Conservation (phyloP, 2,888 invertebrate genomes). For the Perizoma flavofasciatum region DNA sequence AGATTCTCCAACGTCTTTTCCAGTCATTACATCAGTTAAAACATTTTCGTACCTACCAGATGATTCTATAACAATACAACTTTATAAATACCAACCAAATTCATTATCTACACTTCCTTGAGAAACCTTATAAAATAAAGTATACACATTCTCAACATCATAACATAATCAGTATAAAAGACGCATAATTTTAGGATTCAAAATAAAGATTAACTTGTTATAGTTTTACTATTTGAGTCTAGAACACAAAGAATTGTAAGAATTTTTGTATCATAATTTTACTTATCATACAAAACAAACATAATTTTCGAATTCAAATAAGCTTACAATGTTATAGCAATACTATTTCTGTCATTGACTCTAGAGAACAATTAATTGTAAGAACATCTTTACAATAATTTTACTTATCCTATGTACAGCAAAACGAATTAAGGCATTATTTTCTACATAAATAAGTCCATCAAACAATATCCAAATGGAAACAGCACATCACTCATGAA, state of each 20-base stretch:
- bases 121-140: constrained; percentile 49
- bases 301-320: constrained; percentile 49
- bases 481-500: constrained; percentile 54
- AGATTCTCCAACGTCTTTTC: too few species aligned
- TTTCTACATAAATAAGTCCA: constrained; percentile 63
- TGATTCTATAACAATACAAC: constrained; percentile 7
- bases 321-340: constrained; percentile 57
- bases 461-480: constrained; percentile 61
- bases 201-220: constrained; percentile 54
- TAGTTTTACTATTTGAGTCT: constrained; percentile 49
- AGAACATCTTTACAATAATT: constrained; percentile 67
- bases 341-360: constrained; percentile 52
- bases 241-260: constrained; percentile 56
- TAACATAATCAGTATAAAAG: constrained; percentile 47
- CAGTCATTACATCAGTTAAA: constrained; percentile 22
- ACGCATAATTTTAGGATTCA: constrained; percentile 50
- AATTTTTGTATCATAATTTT: constrained; percentile 68
- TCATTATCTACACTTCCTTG: constrained; percentile 66
- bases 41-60: constrained; percentile 26
- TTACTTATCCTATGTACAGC: constrained; percentile 72
- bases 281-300: constrained; percentile 63
- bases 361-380: constrained; percentile 55
- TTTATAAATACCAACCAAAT: constrained; percentile 38
- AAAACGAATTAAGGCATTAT: constrained; percentile 79
- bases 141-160: constrained; percentile 42